phyloP scores from a whole-genome alignment of 2,113 vertebrate genomes.

The Chlorodrepanis virens region DNA sequence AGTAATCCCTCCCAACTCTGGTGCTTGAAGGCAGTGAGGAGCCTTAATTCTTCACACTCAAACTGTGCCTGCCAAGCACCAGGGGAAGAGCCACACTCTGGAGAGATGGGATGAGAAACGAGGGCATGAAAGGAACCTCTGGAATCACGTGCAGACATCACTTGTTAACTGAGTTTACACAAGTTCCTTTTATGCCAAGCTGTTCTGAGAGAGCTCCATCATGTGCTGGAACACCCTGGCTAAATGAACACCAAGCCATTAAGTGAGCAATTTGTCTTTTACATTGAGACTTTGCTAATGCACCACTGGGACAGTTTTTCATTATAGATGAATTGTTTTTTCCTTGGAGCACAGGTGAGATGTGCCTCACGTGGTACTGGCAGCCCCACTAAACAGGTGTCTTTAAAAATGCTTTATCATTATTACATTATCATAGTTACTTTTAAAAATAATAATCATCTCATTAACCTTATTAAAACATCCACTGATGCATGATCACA shows the following conservation, averaged over 20 bases:
- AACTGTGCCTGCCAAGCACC: not conserved
- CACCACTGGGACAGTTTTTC: not conserved
- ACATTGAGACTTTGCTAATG: not conserved
- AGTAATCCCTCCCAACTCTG: not conserved
- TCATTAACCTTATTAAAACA: conserved; percentile 47
- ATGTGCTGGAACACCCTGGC: not conserved
- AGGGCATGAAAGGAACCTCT: not conserved
- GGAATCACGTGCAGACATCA: not conserved
- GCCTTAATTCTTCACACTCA: not conserved
- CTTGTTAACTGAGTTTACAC: not conserved
- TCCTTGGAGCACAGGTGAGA: not conserved
- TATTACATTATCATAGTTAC: not conserved
- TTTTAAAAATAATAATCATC: conserved; percentile 19
- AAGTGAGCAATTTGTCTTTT: not conserved
- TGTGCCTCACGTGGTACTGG: not conserved
- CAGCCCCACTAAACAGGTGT: not conserved
- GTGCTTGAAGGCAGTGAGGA: not conserved
- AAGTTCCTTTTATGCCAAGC: not conserved
- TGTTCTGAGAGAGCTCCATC: not conserved
- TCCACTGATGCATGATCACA: not conserved
- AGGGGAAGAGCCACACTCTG: not conserved
- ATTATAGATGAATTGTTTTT: not conserved
- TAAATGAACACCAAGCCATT: not conserved
- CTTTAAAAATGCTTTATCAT: not conserved
- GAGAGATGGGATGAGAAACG: not conserved